Conservation (phyloP, 2,113 vertebrate genomes). For the Spea bombifrons region DNA sequence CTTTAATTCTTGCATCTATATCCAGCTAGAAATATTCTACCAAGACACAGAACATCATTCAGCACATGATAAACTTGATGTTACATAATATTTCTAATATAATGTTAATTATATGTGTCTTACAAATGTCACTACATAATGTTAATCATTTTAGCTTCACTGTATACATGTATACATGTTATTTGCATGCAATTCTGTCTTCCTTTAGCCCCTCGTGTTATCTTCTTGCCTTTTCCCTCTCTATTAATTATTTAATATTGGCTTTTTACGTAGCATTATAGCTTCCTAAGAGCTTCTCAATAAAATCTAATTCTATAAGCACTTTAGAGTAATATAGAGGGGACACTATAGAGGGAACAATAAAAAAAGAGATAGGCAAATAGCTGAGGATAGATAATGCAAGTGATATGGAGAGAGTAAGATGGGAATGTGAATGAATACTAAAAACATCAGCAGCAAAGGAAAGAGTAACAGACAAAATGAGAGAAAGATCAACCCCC, state of each 20-base stretch:
- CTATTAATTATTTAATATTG: conserved; percentile 44
- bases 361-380: no score
- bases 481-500: background rate
- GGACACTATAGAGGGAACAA: background rate
- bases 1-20: no score
- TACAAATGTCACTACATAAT: no score
- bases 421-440: conserved; percentile 44
- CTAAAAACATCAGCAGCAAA: conserved; percentile 7
- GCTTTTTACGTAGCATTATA: conserved; percentile 35
- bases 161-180: background rate
- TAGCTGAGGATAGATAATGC: background rate
- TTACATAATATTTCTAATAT: no score
- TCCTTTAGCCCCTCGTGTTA: background rate
- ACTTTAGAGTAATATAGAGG: conserved; percentile 32
- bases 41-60: no score
- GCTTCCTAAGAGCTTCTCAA: conserved; percentile 29
- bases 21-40: no score
- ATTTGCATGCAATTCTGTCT: background rate
- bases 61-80: no score
- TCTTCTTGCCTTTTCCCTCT: conserved; percentile 7
- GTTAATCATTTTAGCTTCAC: no score
- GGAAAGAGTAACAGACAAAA: background rate
- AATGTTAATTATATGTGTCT: no score
- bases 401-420: conserved; percentile 50
- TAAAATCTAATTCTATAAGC: conserved; percentile 44